Base-by-base conservation (phyloP, 2,797 vertebrate genomes). In the Rhabdomys pumilio region DNA sequence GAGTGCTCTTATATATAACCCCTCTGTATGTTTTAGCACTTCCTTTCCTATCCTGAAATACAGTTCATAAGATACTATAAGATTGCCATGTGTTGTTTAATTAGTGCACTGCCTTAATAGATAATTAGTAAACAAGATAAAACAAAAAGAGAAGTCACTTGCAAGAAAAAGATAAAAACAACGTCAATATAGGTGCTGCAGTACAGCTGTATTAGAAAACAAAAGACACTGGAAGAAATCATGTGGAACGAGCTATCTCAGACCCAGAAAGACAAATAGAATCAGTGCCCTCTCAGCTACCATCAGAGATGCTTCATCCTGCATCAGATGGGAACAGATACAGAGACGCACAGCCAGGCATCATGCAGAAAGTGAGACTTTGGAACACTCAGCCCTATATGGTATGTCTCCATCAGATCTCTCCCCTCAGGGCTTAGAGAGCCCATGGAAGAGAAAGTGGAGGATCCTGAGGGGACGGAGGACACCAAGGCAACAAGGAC, bases 21-120 rank as follows among this genome's bases (percentile, higher is more conserved):
- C 61, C 31, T 44, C 72, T 50, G 65, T 69, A 63, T 73, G 55
- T 63, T 96, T 95, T 47, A 83, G 67, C 81, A 76, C 44, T 12
- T 19, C 9, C 22, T 83, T 92, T 95, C 73, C 59, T 84, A 41
- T 65, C 44, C 53, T 93, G 34, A 97, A 94, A 85, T 85, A 20
- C 82, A 92, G 85, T 80, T 76, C 63, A 63, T 47, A 93, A 85
- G n/a, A 20, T 41, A 76, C 65, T 44, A 90, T 80, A 90, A 95
- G 34, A 47, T 44, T 77, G 38, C 44, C 81, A 10, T 87, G 11
- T 22, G 53, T 88, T 77, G 53, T 88, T 38, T 0, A 63, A 22
- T 38, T 44, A 94, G 82, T 57, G 85, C 44, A 91, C 88, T 88
- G 13, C 57, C 12, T 88, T 96, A 83, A 80, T 34, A 86, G 72